Evolutionary conservation across 2,797 vertebrate genomes (phyloP).

Genomic region (Pteronotus mesoamericanus): DNA sequence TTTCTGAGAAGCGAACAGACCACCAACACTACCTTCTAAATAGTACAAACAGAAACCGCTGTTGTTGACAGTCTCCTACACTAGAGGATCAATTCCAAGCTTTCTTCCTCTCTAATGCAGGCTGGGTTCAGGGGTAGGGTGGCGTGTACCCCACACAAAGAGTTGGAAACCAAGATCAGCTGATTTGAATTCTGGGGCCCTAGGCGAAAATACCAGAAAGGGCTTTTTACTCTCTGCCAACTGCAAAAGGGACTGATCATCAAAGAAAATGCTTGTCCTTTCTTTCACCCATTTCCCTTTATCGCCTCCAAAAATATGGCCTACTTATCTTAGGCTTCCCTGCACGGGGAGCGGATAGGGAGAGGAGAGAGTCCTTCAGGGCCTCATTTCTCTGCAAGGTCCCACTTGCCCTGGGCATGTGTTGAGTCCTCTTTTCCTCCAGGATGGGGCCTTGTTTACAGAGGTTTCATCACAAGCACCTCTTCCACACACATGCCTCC

Average conservation of each 20-base stretch:
- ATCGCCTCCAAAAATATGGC: not conserved
- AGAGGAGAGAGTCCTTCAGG: not conserved
- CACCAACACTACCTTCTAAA: conserved; percentile 59
- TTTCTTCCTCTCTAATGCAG: not conserved
- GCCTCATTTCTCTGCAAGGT: not conserved
- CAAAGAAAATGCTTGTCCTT: conserved; percentile 42
- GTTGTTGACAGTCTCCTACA: conserved; percentile 2
- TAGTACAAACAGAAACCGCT: conserved; percentile 44
- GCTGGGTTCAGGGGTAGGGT: not conserved
- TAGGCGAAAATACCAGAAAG: conserved; percentile 37
- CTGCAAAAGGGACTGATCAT: not conserved
- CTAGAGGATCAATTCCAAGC: not conserved
- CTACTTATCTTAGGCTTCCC: not conserved
- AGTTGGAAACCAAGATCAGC: conserved; percentile 13
- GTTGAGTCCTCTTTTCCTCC: not conserved
- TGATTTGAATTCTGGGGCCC: conserved; percentile 28
- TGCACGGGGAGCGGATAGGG: not conserved
- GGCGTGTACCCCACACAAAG: not conserved
- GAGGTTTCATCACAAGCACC: not conserved
- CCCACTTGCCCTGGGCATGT: not conserved
- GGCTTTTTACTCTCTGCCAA: conserved; percentile 38
- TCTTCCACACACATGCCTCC: not conserved
- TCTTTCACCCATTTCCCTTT: conserved; percentile 4
- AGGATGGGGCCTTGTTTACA: not conserved
- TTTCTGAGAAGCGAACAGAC: conserved; percentile 58